Percentiles rank a stretch among this genome's conserved stretches.
Evolutionary conservation across 2,797 vertebrate species (phyloP).

Genomic region (Anas flavirostris): DNA sequence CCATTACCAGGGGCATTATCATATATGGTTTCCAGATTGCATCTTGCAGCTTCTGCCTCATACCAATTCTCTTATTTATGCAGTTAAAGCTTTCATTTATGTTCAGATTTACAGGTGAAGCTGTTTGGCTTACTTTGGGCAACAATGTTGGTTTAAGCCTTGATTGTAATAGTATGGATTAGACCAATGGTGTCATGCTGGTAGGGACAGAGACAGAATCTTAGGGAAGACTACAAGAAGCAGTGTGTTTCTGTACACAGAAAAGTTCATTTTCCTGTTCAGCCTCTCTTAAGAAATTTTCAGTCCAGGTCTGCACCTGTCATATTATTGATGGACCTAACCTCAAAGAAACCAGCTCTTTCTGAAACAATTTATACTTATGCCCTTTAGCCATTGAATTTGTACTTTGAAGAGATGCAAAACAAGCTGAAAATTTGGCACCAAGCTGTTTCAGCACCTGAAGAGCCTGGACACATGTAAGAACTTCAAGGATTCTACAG

Average conservation of each 20-base stretch:
- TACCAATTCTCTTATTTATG: neutral
- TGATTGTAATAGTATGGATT: neutral
- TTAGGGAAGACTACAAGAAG: neutral
- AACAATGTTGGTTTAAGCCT: neutral
- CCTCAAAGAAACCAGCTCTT: neutral
- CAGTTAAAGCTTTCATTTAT: neutral
- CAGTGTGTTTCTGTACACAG: rapidly evolving
- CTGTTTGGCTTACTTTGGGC: neutral
- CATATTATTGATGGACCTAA: neutral
- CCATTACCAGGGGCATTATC: neutral
- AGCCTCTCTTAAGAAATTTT: neutral
- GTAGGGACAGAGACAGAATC: neutral
- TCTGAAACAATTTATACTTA: neutral
- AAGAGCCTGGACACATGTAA: neutral
- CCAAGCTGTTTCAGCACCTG: neutral
- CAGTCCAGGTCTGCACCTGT: neutral
- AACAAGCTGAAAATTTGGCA: neutral
- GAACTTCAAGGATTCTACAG: neutral
- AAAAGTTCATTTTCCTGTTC: neutral
- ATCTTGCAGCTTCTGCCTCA: neutral
- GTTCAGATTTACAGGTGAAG: neutral
- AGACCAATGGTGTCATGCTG: neutral
- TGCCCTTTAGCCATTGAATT: neutral
- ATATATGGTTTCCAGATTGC: neutral
- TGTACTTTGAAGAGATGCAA: neutral